A percentile compares a stretch with the other conserved stretches of the same genome.
phyloP scores from a whole-genome alignment of 2,797 vertebrate genomes.

The Sternotherus odoratus region DNA sequence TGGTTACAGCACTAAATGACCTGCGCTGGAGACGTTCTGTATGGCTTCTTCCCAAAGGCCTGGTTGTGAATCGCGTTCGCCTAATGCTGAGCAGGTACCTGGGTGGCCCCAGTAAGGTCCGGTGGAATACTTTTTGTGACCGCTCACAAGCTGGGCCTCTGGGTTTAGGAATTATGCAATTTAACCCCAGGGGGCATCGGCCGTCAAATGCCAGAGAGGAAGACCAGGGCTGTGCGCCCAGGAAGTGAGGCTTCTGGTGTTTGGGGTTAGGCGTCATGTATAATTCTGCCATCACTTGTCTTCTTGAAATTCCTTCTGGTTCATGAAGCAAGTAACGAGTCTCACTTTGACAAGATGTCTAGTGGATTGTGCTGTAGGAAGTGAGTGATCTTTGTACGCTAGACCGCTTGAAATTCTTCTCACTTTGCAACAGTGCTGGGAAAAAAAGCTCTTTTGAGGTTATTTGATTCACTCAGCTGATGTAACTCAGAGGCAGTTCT shows the following conservation, averaged over 20 bases:
- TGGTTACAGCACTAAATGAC: no score
- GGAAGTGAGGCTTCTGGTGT: background rate
- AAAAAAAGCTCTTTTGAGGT: no score
- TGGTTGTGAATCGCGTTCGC: no score
- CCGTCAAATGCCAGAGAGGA: background rate
- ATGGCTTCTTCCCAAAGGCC: no score
- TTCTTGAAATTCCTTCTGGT: background rate
- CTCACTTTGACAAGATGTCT: background rate
- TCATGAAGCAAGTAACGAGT: background rate
- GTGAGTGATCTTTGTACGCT: background rate
- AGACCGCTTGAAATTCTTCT: background rate
- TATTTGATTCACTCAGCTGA: background rate
- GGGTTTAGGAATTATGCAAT: background rate
- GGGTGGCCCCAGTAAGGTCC: background rate
- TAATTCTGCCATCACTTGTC: background rate
- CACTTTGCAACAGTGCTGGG: background rate
- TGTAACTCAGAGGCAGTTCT: background rate
- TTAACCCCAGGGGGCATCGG: background rate
- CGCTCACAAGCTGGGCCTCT: background rate
- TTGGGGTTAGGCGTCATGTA: background rate
- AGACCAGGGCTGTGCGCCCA: background rate
- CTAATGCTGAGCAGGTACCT: background rate
- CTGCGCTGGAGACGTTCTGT: no score
- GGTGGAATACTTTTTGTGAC: background rate
- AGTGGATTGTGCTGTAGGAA: background rate